Percentiles rank a stretch among this genome's conserved stretches.
Conservation (phyloP, 2,113 vertebrate species). For the Nothobranchius kuhntae region DNA sequence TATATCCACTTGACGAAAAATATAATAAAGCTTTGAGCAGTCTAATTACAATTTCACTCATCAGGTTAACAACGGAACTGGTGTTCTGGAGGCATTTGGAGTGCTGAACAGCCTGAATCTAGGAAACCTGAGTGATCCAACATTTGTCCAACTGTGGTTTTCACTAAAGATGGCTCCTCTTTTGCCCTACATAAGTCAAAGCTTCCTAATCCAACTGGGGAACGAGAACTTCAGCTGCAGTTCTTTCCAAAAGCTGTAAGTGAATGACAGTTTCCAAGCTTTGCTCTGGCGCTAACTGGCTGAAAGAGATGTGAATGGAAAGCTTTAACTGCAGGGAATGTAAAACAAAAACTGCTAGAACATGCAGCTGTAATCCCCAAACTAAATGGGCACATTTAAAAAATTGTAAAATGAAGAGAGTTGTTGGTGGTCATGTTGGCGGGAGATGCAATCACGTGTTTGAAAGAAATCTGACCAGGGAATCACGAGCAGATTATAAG, state of each 20-base stretch:
- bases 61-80: conserved; percentile 30
- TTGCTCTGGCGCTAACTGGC: too few relatives aligned
- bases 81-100: conserved; percentile 49
- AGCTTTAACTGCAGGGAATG: too few relatives aligned
- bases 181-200: conserved; percentile 29
- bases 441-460: too few relatives aligned
- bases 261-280: not conserved
- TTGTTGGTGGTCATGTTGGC: too few relatives aligned
- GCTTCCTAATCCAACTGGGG: conserved; percentile 41
- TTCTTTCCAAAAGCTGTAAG: conserved; percentile 59
- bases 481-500: too few relatives aligned
- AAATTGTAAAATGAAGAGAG: too few relatives aligned
- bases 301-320: too few relatives aligned
- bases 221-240: conserved; percentile 51
- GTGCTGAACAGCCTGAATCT: conserved; percentile 37
- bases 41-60: conserved; percentile 4
- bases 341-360: too few relatives aligned
- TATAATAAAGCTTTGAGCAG: not conserved
- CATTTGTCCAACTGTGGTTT: conserved; percentile 55
- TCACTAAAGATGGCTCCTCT: conserved; percentile 50
- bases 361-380: too few relatives aligned
- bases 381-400: too few relatives aligned
- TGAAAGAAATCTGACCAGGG: too few relatives aligned
- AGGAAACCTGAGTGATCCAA: conserved; percentile 35
- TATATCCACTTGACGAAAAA: not conserved